Conservation (phyloP, 1,140 invertebrate species). For the Pararge aegeria region DNA sequence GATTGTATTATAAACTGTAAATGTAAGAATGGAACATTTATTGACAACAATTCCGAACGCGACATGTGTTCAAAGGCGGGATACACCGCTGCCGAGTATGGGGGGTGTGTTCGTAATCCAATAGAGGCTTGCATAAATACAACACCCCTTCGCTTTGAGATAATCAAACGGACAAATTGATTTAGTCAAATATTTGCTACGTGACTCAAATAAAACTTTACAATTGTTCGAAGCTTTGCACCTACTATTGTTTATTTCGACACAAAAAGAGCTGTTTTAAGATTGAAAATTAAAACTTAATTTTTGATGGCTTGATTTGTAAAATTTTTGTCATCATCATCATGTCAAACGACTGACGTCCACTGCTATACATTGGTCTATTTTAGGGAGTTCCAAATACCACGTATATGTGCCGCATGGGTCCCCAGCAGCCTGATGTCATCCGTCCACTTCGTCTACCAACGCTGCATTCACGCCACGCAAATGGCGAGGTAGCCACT, state of each 20-base stretch:
- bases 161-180: constrained; percentile 45
- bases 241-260: neutral
- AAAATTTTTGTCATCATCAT: too few species aligned
- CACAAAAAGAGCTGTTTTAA: neutral
- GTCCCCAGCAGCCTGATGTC: too few species aligned
- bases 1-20: neutral
- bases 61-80: constrained; percentile 33
- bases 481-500: too few species aligned
- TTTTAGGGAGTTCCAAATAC: too few species aligned
- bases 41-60: constrained; percentile 26
- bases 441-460: too few species aligned
- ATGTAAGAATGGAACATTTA: constrained; percentile 29
- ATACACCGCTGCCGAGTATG: constrained; percentile 18
- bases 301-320: too few species aligned
- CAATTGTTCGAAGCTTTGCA: neutral
- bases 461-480: too few species aligned
- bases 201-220: constrained; percentile 37
- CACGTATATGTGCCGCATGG: too few species aligned
- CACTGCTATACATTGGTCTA: too few species aligned
- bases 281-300: neutral
- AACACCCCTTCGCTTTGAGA: constrained; percentile 41
- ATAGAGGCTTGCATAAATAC: constrained; percentile 57
- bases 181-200: constrained; percentile 42
- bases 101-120: constrained; percentile 43
- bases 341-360: too few species aligned